Evolutionary conservation across 2,888 invertebrate genomes (phyloP), one percentile per base, ranked within the genome.

Genomic region (Xylophagus ater): DNA sequence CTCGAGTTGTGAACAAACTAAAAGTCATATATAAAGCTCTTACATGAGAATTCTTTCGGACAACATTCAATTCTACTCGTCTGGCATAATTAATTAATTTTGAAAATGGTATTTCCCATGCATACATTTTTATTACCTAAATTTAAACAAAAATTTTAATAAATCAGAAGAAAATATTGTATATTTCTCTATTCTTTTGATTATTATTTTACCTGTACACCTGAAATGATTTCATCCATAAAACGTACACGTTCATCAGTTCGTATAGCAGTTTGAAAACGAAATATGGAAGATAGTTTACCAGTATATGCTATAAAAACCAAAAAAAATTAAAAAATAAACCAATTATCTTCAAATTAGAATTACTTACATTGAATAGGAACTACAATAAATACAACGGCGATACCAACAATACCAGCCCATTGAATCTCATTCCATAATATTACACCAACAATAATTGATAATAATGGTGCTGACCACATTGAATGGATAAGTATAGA

Each of bases 51-150:
- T 75, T 74, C 29, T 72, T 73, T 15, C 63, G 70, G 0, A 81
- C 71, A 47, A 78, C 69, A 44, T 64, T 67, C 34, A 74, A 31
- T 50, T 73, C 78, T 52, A 71, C 76, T 69, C 70, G 71, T 53
- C 89, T 66, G 4, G 83, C 78, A 18, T 70, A 53, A 8, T 73
- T 72, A 3, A 90, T 78, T 14, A 87, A 70, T 49, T 78, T 72
- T 32, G 81, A 78, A 56, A 90, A 89, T 0, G 87, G 82, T 50
- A 77, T 78, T 59, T 92, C 90, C 81, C 90, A 92, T 2, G 87
- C 83, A 57, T 89, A 90, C 86, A 90, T 88, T 69, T 92, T 92
- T 48, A 92, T 83, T 3, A 89, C 85, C 70, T 85, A 67, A 54
- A 73, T 71, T 12, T 17, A 18, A n/a, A 8, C 31, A 18, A 18